Evolutionary conservation across 2,113 vertebrate species (phyloP), one percentile per base, ranked within the genome.

Genomic region (Ia io): DNA sequence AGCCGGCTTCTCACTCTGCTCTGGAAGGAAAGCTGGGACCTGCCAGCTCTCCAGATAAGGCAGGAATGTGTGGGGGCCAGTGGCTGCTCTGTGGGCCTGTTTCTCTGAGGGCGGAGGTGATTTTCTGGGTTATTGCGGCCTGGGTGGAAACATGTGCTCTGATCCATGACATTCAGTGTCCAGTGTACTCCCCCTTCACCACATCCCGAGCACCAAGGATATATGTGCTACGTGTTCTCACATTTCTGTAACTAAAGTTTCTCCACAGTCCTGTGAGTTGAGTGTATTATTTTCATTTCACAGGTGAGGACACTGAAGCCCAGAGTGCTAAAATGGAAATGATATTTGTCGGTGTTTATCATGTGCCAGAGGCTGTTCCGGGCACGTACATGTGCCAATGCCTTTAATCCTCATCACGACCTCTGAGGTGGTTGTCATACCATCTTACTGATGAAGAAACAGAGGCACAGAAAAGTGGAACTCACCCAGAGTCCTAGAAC

Each of bases 261-360:
- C 51, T 85, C 35, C 28, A 42, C 30, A 2, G 0, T 53, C 47
- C 63, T 91, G 5, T 28, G 6, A 94, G 17, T 51, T 53, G 42
- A 67, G 37, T n/a, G 14, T 76, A 65, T 95, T 90, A n/a, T 61
- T 90, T 95, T 93, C 51, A 77, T 47, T 80, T 90, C 25, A 67
- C 8, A 44, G 65, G 7, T n/a, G 11, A 67, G 88, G 67, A 88
- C 63, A 88, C 71, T 10, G 37, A 76, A 70, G 42, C 63, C n/a
- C 6, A 67, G 77, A 2, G n/a, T 44, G 30, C 35, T 93, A 71
- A 80, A 80, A 74, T 12, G 69, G 63, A 90, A 84, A 67, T 30
- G 23, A 16, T 79, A 22, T 13, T 28, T 78, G 7, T 67, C 3
- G 2, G 42, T 25, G 16, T 91, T 77, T 73, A 32, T 51, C 73